These are phyloP conservation scores for Castor canadensis DNA, from an alignment of 2,113 vertebrate genomes.

Conservation along the genomic window DNA sequence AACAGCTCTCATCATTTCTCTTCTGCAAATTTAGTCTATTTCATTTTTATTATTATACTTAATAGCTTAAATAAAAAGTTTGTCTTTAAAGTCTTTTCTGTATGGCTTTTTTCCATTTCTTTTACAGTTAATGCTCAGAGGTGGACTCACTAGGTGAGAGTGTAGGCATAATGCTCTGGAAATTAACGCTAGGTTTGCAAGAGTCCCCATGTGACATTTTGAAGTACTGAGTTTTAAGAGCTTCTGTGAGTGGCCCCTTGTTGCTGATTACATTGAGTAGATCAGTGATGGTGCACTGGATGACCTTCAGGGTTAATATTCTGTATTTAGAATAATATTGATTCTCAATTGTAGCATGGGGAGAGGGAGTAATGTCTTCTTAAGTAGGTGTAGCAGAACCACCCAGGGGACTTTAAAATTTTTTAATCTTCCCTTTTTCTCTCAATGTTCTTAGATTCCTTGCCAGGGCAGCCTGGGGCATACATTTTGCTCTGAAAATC, in stretches of 20 bases:
- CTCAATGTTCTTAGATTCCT: not conserved
- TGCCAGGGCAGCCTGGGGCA: not conserved
- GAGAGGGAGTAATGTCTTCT: not conserved
- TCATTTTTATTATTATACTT: not conserved
- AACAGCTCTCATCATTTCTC: not conserved
- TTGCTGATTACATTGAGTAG: not conserved
- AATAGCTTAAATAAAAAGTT: conserved; percentile 26
- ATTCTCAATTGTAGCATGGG: not conserved
- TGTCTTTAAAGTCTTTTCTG: not conserved
- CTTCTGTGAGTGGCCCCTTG: not conserved
- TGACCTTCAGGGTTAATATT: not conserved
- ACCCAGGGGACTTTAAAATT: not conserved
- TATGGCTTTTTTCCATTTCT: not conserved
- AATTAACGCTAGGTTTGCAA: not conserved
- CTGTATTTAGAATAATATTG: conserved; percentile 12
- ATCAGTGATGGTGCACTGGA: not conserved
- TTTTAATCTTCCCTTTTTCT: not conserved
- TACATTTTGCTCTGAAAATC: not conserved
- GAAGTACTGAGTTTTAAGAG: not conserved
- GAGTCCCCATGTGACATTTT: not conserved
- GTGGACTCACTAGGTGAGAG: not conserved
- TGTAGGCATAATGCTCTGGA: not conserved
- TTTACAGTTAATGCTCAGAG: conserved; percentile 10
- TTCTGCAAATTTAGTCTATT: not conserved
- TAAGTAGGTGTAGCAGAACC: not conserved